Base-by-base conservation (phyloP, 2,797 vertebrate genomes). In the Parauchenoglanis ngamensis region DNA sequence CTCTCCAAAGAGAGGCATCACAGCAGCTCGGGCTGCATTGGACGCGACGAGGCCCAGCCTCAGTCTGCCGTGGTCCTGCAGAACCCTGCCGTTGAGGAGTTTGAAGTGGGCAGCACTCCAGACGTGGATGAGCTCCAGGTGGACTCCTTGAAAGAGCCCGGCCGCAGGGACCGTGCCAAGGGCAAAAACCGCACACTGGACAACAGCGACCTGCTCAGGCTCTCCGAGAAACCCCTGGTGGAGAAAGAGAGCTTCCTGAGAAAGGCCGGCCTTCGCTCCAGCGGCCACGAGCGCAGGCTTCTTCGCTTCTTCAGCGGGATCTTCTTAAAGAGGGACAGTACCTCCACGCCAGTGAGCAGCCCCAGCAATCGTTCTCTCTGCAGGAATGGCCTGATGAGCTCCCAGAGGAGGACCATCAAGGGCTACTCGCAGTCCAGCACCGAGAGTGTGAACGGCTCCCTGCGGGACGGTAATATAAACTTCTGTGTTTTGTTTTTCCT, bases 291-390 rank as follows among this genome's bases (percentile, higher is more conserved):
- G 90, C 93, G 94, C 72, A 93, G 96, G 3, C 95, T 99, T 82
- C 94, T 97, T 40, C 95, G 97, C 59, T 97, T 99, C 93, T 97
- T 99, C 94, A 97, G 97, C 6, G 97, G 98, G 28, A 97, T 98
- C 92, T 99, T 99, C 83, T 94, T 96, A 70, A 95, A 94, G 85
- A 94, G 91, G 88, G 96, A 96, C 1, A 93, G 87, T 35, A 85
- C 93, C 0, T 92, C 94, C 0, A 92, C 92, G 0, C 93, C 95
- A 0, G 79, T 92, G 7, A 93, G 96, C 0, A 95, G 96, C 65
- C 96, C 96, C 63, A 92, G 92, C 11, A 91, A 92, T 0, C 92
- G 95, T 0, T 92, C 94, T 0, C 94, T 95, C 0, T 92, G 92
- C 28, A 92, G 91, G 54, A 92, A 83, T 89, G 94, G 92, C 78